Evolutionary conservation across 1,140 invertebrate species (phyloP).

Genomic region (Gryon sp.): DNA sequence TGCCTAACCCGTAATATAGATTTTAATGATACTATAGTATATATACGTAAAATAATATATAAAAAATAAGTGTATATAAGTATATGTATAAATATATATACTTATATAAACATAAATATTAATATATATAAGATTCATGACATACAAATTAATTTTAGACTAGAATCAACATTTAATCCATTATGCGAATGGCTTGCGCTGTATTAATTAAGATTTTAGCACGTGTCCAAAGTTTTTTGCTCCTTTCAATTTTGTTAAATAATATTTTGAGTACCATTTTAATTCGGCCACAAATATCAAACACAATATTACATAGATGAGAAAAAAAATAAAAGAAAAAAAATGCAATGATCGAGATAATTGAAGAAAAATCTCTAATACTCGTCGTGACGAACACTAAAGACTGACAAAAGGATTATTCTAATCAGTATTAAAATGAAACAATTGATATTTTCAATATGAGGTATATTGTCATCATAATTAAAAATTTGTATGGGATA

Average conservation of each 20-base stretch:
- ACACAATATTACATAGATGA: background rate
- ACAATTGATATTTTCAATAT: constrained; percentile 72
- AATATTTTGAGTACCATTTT: constrained; percentile 57
- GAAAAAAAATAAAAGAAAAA: constrained; percentile 8
- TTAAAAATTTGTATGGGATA: constrained; percentile 67
- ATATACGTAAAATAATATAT: constrained; percentile 54
- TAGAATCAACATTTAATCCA: constrained; percentile 30
- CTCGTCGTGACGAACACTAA: constrained; percentile 61
- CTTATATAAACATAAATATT: constrained; percentile 3
- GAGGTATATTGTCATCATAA: constrained; percentile 63
- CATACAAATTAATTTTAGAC: constrained; percentile 37
- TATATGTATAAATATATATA: constrained; percentile 13
- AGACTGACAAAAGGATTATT: constrained; percentile 74
- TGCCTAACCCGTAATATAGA: constrained; percentile 69
- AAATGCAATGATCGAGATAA: constrained; percentile 12
- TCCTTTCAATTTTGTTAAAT: constrained; percentile 65
- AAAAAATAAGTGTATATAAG: constrained; percentile 13
- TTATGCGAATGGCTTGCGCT: constrained; percentile 30
- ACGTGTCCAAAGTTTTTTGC: constrained; percentile 66
- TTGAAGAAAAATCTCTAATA: constrained; percentile 9
- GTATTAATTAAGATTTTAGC: constrained; percentile 61
- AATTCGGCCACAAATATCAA: constrained; percentile 51
- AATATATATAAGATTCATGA: constrained; percentile 20
- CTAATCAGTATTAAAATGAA: constrained; percentile 74
- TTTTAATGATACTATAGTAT: constrained; percentile 59